Conservation (phyloP, 2,113 vertebrate genomes). For the Setophaga petechia region DNA sequence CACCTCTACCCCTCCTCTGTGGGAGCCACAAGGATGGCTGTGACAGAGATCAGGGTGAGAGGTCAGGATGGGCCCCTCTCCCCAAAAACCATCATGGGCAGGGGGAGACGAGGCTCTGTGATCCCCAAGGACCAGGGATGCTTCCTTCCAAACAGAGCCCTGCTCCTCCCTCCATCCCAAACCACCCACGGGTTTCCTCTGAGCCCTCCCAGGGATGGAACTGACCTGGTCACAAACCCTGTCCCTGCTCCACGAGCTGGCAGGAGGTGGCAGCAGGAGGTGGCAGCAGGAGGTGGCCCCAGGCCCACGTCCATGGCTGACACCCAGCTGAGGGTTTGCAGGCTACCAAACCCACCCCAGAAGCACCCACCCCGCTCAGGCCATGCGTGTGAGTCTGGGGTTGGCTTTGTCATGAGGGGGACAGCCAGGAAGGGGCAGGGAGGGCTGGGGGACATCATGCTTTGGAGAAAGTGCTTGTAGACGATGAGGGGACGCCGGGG, state of each 20-base stretch:
- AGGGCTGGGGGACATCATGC: constrained; percentile 78
- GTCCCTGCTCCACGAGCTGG: not conserved
- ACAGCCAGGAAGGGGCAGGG: not conserved
- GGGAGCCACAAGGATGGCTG: not conserved
- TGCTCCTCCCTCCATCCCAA: not conserved
- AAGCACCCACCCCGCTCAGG: not conserved
- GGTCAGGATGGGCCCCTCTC: not conserved
- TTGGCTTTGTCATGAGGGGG: constrained; percentile 37
- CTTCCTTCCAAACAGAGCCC: not conserved
- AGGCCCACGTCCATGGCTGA: not conserved
- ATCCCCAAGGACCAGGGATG: not conserved
- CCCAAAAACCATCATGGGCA: not conserved
- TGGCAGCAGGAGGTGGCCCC: not conserved
- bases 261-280: rapidly evolving
- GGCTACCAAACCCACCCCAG: not conserved
- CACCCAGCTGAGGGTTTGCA: not conserved
- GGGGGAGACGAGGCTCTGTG: not conserved
- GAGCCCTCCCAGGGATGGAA: not conserved
- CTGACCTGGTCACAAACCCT: not conserved
- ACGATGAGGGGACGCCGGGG: constrained; percentile 85
- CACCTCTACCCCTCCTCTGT: not conserved
- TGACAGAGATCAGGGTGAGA: not conserved
- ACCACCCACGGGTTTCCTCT: not conserved
- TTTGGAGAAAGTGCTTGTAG: constrained; percentile 94
- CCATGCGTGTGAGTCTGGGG: not conserved